Conservation (phyloP, 2,888 invertebrate genomes). For the Athetis lepigone region DNA sequence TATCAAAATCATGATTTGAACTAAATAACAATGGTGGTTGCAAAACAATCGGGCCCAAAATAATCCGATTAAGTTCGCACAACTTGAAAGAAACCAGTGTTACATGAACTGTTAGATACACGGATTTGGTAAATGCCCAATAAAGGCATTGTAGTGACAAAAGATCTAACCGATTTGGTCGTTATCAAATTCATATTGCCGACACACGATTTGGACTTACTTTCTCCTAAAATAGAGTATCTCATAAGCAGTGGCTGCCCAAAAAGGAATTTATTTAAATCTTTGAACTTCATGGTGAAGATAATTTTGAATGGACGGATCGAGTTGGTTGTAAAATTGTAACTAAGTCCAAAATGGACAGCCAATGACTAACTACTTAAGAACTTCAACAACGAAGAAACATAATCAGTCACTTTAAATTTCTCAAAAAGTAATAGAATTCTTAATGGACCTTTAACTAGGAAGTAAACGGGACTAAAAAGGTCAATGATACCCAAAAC, state of each 20-base stretch:
- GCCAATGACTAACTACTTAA: background rate
- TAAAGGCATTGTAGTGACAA: slow-evolving; percentile 40
- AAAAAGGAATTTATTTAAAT: slow-evolving; percentile 5
- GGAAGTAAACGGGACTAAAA: slow-evolving; percentile 65
- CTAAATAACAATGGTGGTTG: slow-evolving; percentile 59
- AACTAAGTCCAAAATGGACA: slow-evolving; percentile 17
- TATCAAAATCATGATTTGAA: slow-evolving; percentile 65
- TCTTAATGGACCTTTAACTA: slow-evolving; percentile 60
- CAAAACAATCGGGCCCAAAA: slow-evolving; percentile 56
- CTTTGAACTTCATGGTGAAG: background rate
- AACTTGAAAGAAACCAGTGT: slow-evolving; percentile 49
- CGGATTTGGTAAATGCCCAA: slow-evolving; percentile 44
- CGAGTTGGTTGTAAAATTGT: background rate
- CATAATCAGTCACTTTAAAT: slow-evolving; percentile 18
- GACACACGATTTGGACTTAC: slow-evolving; percentile 48
- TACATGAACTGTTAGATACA: slow-evolving; percentile 38
- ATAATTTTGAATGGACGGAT: background rate
- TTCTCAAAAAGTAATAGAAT: slow-evolving; percentile 25
- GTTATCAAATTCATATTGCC: slow-evolving; percentile 46
- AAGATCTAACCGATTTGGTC: slow-evolving; percentile 54
- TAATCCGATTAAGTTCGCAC: slow-evolving; percentile 60
- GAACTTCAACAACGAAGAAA: slow-evolving; percentile 19
- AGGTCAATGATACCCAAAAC: slow-evolving; percentile 74
- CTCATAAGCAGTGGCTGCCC: background rate
- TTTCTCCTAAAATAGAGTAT: slow-evolving; percentile 47